Evolutionary conservation across 2,113 vertebrate genomes (phyloP).

Genomic region (Myxocyprinus asiaticus): DNA sequence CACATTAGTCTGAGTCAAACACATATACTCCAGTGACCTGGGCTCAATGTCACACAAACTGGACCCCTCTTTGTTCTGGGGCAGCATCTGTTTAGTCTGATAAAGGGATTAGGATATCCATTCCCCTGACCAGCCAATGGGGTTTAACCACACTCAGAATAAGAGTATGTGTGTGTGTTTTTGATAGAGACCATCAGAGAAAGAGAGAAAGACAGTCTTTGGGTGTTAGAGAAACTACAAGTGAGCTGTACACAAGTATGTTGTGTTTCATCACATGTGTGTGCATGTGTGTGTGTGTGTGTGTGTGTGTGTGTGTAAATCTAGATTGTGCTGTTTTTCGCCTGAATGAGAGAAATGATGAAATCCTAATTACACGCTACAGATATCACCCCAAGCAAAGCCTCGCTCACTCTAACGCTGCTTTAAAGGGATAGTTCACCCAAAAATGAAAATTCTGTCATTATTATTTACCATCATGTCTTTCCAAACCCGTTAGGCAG

Average conservation of each 20-base stretch:
- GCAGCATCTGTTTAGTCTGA: constrained; percentile 57
- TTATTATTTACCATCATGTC: too few relatives aligned
- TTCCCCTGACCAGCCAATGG: constrained; percentile 42
- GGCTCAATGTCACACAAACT: constrained; percentile 38
- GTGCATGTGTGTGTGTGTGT: not conserved
- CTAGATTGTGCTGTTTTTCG: constrained; percentile 36
- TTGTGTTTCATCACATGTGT: not conserved
- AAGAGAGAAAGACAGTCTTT: not conserved
- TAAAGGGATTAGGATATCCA: constrained; percentile 55
- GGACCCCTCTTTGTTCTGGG: constrained; percentile 47
- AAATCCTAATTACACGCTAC: constrained; percentile 58
- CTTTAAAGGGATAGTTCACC: too few relatives aligned
- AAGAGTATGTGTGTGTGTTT: not conserved
- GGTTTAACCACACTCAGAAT: constrained; percentile 28
- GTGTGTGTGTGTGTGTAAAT: not conserved
- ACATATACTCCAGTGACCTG: constrained; percentile 37
- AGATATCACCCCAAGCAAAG: constrained; percentile 56
- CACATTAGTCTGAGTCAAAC: constrained; percentile 29
- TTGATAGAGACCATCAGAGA: not conserved
- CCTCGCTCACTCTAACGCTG: not conserved
- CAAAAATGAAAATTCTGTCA: too few relatives aligned
- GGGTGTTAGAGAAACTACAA: too few relatives aligned
- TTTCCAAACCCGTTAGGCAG: too few relatives aligned
- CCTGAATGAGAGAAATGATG: constrained; percentile 53
- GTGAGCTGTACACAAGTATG: too few relatives aligned